Percentiles rank a stretch among this genome's conserved stretches.
These are phyloP conservation scores for Pasiphila rectangulata DNA, from an alignment of 2,888 invertebrate species.

Conservation along the genomic window DNA sequence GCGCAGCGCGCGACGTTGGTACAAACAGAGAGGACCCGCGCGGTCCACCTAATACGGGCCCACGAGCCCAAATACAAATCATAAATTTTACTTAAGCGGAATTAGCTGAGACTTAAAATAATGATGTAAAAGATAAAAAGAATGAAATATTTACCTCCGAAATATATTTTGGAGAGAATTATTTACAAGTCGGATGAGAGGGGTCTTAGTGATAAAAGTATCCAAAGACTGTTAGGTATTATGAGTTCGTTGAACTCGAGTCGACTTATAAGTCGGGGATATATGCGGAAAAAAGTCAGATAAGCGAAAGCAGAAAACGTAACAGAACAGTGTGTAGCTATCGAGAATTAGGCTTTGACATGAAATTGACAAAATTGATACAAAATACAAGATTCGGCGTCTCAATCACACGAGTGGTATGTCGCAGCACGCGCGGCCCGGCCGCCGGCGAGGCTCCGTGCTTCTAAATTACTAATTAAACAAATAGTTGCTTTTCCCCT, in stretches of 20 bases:
- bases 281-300: conserved; percentile 69
- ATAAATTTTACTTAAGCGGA: conserved; percentile 53
- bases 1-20: conserved; percentile 35
- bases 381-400: conserved; percentile 54
- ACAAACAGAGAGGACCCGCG: conserved; percentile 36
- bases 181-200: conserved; percentile 72
- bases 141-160: conserved; percentile 69
- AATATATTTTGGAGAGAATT: conserved; percentile 79
- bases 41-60: conserved; percentile 32
- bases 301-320: conserved; percentile 58
- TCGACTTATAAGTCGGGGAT: conserved; percentile 70
- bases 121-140: conserved; percentile 59
- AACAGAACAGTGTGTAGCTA: conserved; percentile 62
- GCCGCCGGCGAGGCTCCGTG: conserved; percentile 42
- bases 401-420: conserved; percentile 40
- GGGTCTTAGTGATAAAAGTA: conserved; percentile 78
- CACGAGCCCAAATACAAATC: conserved; percentile 38
- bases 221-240: conserved; percentile 80
- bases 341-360: conserved; percentile 62
- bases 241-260: conserved; percentile 72
- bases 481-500: conserved; percentile 8
- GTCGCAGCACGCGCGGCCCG: conserved; percentile 32
- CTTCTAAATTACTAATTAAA: conserved; percentile 39
- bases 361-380: conserved; percentile 47
- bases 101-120: conserved; percentile 51